phyloP scores from a whole-genome alignment of 2,113 vertebrate genomes.

The Carassius carassius region DNA sequence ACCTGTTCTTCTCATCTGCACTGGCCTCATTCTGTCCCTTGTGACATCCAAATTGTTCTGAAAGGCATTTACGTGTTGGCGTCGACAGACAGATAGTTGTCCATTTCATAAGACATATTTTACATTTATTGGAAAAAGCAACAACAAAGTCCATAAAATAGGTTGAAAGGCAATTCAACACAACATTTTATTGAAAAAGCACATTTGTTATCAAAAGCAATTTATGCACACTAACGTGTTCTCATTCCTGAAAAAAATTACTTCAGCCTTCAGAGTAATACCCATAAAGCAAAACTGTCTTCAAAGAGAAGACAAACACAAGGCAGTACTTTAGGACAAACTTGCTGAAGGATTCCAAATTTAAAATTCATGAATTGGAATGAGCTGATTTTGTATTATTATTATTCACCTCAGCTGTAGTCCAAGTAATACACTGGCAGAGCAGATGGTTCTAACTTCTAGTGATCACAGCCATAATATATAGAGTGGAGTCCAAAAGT shows the following conservation, averaged over 20 bases:
- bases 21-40: constrained; percentile 38
- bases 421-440: not conserved
- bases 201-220: constrained; percentile 3
- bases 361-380: not conserved
- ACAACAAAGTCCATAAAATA: not conserved
- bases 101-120: not conserved
- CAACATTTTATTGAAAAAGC: not conserved
- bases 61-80: constrained; percentile 12
- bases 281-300: constrained; percentile 14
- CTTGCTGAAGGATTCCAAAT: not conserved
- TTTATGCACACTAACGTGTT: constrained; percentile 11
- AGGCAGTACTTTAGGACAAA: not conserved
- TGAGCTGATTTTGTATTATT: not conserved
- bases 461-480: not conserved
- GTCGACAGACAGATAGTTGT: not conserved
- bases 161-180: not conserved
- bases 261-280: not conserved
- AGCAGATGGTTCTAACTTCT: not conserved
- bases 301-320: not conserved
- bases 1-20: constrained; percentile 22
- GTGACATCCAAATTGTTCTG: constrained; percentile 23
- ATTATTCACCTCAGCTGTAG: constrained; percentile 4
- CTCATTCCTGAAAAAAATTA: not conserved
- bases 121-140: not conserved
- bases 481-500: not conserved